These are phyloP conservation scores for Eupristina koningsbergeri DNA, from an alignment of 1,140 invertebrate genomes.

Conservation along the genomic window DNA sequence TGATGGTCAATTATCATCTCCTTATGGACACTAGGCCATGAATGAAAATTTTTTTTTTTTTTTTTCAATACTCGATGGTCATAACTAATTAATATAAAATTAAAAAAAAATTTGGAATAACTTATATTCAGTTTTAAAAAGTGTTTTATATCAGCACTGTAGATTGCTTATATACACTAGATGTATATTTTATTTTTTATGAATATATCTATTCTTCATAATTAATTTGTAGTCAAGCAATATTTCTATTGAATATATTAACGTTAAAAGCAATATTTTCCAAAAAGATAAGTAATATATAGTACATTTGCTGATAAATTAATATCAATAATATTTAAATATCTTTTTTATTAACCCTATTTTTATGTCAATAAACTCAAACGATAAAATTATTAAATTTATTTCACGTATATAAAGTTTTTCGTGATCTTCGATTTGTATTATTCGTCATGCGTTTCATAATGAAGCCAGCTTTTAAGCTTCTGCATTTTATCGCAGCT, in stretches of 20 bases:
- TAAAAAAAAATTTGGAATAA: constrained; percentile 49
- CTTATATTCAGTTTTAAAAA: constrained; percentile 59
- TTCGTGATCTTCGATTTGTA: neutral
- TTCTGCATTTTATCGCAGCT: constrained; percentile 69
- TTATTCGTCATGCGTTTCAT: constrained; percentile 47
- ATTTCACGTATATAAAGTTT: neutral
- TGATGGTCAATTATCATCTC: constrained; percentile 67
- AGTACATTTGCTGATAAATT: too few species aligned
- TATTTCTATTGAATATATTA: neutral
- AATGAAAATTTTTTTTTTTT: constrained; percentile 53
- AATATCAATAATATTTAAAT: too few species aligned
- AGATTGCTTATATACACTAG: constrained; percentile 65
- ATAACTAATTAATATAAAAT: constrained; percentile 56
- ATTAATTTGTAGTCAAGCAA: neutral
- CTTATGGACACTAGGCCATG: constrained; percentile 62
- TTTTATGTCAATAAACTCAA: neutral
- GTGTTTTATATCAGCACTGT: constrained; percentile 64
- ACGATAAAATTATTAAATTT: neutral
- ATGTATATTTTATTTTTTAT: constrained; percentile 55
- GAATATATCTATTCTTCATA: neutral
- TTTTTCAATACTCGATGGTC: constrained; percentile 59
- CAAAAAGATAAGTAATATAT: too few species aligned
- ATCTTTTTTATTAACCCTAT: neutral
- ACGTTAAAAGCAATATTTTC: neutral
- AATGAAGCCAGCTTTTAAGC: constrained; percentile 65